Conservation (phyloP, 2,888 invertebrate genomes). For the Trichogramma evanescens region DNA sequence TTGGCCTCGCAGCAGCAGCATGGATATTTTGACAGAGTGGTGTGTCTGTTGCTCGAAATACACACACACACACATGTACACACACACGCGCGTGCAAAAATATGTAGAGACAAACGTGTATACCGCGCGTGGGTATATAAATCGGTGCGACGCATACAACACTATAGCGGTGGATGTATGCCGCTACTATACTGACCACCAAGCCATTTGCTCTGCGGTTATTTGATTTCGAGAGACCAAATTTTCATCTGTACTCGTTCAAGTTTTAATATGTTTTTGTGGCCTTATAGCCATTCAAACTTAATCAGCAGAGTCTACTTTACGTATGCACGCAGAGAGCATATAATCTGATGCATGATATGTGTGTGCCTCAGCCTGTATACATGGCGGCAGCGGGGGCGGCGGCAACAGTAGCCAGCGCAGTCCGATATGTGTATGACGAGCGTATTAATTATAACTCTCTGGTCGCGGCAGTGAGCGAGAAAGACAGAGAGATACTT, state of each 20-base stretch:
- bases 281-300: slow-evolving; percentile 47
- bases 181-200: slow-evolving; percentile 32
- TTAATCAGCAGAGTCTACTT: slow-evolving; percentile 39
- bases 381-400: slow-evolving; percentile 19
- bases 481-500: too few species aligned
- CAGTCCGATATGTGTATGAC: slow-evolving; percentile 21
- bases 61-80: too few species aligned
- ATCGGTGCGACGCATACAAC: too few species aligned
- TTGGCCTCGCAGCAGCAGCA: slow-evolving; percentile 14
- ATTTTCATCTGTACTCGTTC: slow-evolving; percentile 47
- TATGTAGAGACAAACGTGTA: too few species aligned
- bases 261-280: slow-evolving; percentile 48
- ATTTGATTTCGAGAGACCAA: slow-evolving; percentile 44
- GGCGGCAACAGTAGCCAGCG: neutral
- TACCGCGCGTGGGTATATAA: too few species aligned
- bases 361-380: neutral
- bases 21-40: slow-evolving; percentile 20
- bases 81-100: too few species aligned
- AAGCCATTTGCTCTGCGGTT: slow-evolving; percentile 47
- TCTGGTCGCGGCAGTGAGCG: slow-evolving; percentile 18
- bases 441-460: slow-evolving; percentile 47
- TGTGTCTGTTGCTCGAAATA: slow-evolving; percentile 27
- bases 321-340: slow-evolving; percentile 8
- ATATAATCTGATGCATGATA: neutral
- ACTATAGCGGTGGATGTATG: neutral